Conservation (phyloP, 2,113 vertebrate species). For the Ahaetulla prasina region DNA sequence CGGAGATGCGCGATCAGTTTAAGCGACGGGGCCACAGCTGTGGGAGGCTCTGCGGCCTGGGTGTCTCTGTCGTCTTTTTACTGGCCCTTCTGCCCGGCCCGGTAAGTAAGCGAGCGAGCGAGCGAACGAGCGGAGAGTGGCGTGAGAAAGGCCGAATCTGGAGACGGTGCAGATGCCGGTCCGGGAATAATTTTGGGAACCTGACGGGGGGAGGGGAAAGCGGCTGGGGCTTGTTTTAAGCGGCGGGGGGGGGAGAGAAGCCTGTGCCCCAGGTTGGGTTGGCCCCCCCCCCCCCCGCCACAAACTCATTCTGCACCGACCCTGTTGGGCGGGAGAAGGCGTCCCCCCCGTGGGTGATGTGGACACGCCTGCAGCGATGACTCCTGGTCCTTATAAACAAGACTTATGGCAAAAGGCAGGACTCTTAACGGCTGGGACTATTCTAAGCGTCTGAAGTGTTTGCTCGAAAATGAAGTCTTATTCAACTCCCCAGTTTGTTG, state of each 20-base stretch:
- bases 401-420: background rate
- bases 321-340: background rate
- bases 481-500: background rate
- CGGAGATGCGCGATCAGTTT: background rate
- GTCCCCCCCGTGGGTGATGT: background rate
- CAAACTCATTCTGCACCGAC: background rate
- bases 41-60: background rate
- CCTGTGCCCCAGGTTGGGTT: background rate
- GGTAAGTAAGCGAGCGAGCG: background rate
- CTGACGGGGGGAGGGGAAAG: background rate
- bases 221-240: background rate
- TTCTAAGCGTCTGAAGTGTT: background rate
- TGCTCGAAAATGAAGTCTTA: background rate
- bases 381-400: background rate
- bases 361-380: background rate
- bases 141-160: too few relatives aligned
- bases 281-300: background rate
- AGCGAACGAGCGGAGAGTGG: background rate
- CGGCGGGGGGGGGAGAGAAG: background rate
- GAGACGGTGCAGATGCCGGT: background rate
- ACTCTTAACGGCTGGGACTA: background rate
- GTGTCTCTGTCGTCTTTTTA: background rate
- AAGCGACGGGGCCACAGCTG: background rate
- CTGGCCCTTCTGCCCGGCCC: background rate
- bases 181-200: background rate